These are phyloP conservation scores for Pseudoips prasinana DNA, from an alignment of 2,888 invertebrate genomes.

Conservation along the genomic window DNA sequence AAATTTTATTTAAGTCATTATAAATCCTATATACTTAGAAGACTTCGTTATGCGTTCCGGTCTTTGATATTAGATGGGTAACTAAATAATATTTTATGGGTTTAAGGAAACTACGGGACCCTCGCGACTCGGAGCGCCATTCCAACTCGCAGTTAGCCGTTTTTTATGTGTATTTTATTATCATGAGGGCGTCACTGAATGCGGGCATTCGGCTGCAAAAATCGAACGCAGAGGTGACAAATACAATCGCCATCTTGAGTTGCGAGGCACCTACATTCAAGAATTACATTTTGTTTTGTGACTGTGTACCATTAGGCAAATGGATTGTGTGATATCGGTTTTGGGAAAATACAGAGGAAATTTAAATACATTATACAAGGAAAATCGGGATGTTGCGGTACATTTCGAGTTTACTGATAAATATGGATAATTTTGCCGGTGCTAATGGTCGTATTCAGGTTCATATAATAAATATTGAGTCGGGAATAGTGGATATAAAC, in stretches of 20 bases:
- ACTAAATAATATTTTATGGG: no score
- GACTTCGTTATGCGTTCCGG: no score
- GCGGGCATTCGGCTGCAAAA: constrained; percentile 17
- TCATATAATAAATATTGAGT: constrained; percentile 21
- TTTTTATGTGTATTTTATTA: constrained; percentile 32
- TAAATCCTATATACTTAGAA: no score
- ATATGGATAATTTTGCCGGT: constrained; percentile 33
- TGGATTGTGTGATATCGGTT: constrained; percentile 44
- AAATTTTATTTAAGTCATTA: no score
- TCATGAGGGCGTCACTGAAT: constrained; percentile 28
- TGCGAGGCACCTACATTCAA: no score
- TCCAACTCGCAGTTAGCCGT: constrained; percentile 5
- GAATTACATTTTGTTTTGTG: no score
- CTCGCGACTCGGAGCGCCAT: no score
- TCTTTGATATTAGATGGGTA: no score
- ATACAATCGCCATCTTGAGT: no score
- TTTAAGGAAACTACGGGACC: no score
- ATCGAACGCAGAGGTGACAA: constrained; percentile 1
- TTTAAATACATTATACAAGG: constrained; percentile 44
- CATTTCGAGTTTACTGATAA: constrained; percentile 28
- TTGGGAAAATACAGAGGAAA: constrained; percentile 45
- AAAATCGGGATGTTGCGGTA: constrained; percentile 34
- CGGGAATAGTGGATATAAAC: constrained; percentile 24
- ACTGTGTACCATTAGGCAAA: constrained; percentile 30
- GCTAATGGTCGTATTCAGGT: constrained; percentile 21